Percentiles rank a stretch among this genome's conserved stretches.
Evolutionary conservation across 2,797 vertebrate genomes (phyloP).

Genomic region (Mus caroli): DNA sequence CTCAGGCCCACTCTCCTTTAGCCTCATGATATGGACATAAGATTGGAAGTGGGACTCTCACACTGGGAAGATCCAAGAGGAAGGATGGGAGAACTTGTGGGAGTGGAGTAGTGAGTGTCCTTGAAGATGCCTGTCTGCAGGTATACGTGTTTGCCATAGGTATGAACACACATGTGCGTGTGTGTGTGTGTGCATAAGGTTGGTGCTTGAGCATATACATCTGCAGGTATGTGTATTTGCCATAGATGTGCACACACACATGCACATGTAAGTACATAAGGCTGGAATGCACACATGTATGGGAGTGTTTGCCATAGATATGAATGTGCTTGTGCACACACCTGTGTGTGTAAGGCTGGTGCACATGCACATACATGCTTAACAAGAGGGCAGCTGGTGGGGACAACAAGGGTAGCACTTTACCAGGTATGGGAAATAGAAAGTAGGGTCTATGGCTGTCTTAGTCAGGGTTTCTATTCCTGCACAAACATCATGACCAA

Average conservation of each 20-base stretch:
- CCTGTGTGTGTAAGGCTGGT: background rate
- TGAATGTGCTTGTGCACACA: background rate
- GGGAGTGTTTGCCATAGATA: background rate
- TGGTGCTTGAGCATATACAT: too few species aligned
- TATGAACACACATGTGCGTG: too few species aligned
- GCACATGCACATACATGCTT: background rate
- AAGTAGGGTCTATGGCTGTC: too few species aligned
- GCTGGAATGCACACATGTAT: too few species aligned
- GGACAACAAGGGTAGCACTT: background rate
- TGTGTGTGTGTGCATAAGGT: too few species aligned
- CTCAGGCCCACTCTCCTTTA: background rate
- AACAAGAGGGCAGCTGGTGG: background rate
- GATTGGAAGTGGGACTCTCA: background rate
- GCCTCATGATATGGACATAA: background rate
- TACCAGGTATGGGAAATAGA: background rate
- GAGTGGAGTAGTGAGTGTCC: accelerated
- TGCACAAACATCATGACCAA: too few species aligned
- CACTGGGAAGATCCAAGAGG: background rate
- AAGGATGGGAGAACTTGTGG: too few species aligned
- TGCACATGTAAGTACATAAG: too few species aligned
- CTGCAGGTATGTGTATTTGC: too few species aligned
- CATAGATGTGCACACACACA: too few species aligned
- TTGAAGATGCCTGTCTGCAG: accelerated
- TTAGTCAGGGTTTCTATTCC: too few species aligned
- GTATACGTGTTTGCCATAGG: too few species aligned